phyloP scores from a whole-genome alignment of 2,797 vertebrate species.

The Microchirus variegatus region DNA sequence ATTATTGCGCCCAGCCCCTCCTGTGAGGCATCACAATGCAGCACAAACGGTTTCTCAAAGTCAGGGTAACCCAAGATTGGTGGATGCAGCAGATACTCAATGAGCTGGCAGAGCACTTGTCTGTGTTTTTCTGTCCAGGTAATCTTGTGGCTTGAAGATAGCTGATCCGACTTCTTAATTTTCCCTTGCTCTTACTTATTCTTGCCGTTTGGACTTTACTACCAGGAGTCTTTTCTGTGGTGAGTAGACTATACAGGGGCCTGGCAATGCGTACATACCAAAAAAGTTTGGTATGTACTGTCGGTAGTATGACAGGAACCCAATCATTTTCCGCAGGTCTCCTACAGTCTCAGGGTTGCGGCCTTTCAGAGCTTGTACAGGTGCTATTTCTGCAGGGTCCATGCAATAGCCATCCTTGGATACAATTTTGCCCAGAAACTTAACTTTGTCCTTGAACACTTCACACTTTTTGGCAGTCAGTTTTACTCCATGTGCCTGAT shows the following conservation, averaged over 20 bases:
- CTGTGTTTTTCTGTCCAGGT: neutral
- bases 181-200: neutral
- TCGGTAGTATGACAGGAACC: neutral
- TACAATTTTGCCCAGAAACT: slow-evolving; percentile 26
- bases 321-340: neutral
- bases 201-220: neutral
- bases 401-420: slow-evolving; percentile 27
- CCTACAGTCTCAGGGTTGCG: neutral
- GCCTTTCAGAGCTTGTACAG: neutral
- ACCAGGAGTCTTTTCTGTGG: neutral
- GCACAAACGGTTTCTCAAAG: neutral
- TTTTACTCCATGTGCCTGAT: slow-evolving; percentile 33
- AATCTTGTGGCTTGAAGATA: neutral
- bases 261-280: neutral
- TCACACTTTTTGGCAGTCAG: slow-evolving; percentile 28
- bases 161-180: neutral
- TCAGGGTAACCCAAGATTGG: neutral
- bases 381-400: neutral
- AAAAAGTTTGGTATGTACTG: neutral
- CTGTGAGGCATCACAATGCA: neutral
- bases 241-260: neutral
- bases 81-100: neutral
- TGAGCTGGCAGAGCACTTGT: neutral
- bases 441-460: slow-evolving; percentile 17
- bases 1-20: neutral